A percentile compares a stretch with the other conserved stretches of the same genome.
phyloP scores from a whole-genome alignment of 2,797 vertebrate species.

The Amazonetta brasiliensis region DNA sequence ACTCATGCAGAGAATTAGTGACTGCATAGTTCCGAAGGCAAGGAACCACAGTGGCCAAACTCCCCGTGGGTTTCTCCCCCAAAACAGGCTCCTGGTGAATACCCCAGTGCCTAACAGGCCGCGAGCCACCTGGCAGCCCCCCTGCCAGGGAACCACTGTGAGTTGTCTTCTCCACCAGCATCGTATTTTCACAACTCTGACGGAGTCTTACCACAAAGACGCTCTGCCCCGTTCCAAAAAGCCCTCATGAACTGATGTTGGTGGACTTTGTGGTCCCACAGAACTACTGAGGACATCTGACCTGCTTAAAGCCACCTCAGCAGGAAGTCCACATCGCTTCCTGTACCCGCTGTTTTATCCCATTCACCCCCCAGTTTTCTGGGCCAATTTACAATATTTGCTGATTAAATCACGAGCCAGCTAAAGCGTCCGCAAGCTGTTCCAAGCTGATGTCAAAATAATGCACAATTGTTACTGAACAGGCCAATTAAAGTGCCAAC shows the following conservation, averaged over 20 bases:
- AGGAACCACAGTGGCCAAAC: neutral
- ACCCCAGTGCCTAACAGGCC: neutral
- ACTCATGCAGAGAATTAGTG: neutral
- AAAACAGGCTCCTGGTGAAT: neutral
- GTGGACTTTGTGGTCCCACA: neutral
- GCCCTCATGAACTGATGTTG: neutral
- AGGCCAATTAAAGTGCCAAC: neutral
- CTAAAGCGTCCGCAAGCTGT: neutral
- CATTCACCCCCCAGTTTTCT: neutral
- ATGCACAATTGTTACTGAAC: neutral
- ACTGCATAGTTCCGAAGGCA: neutral
- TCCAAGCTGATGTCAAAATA: constrained; percentile 6
- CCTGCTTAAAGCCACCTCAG: neutral
- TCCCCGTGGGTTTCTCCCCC: neutral
- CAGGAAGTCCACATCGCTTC: neutral
- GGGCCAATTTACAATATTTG: neutral
- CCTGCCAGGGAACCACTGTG: rapidly evolving
- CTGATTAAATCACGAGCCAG: neutral
- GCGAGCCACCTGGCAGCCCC: neutral
- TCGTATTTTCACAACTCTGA: neutral
- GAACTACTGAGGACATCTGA: neutral
- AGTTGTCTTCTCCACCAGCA: neutral
- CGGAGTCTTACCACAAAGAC: neutral
- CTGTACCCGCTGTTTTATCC: neutral
- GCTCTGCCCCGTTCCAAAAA: neutral